A percentile compares a stretch with the other conserved stretches of the same genome.
These are phyloP conservation scores for Bellardia bayeri DNA, from an alignment of 2,888 invertebrate species.

Conservation along the genomic window DNA sequence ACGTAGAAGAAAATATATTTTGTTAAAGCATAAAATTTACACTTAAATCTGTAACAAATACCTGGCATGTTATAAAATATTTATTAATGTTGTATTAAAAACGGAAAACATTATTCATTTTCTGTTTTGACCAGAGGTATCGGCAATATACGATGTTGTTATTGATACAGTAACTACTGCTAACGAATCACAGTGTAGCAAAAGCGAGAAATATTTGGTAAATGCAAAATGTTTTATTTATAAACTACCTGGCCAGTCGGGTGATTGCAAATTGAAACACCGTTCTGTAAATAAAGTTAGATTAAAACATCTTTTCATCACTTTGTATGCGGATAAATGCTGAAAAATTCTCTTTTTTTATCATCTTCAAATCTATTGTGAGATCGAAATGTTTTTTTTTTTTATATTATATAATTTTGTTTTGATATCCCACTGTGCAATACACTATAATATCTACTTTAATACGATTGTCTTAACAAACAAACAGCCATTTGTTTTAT, in stretches of 20 bases:
- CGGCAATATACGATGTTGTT: neutral
- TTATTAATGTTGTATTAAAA: constrained; percentile 31
- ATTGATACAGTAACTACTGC: neutral
- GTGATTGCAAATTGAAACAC: too few relatives aligned
- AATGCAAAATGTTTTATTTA: neutral
- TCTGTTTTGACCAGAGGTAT: constrained; percentile 43
- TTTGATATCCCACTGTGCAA: neutral
- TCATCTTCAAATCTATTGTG: too few relatives aligned
- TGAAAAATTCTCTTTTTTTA: too few relatives aligned
- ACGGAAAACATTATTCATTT: constrained; percentile 61
- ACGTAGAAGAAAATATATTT: neutral
- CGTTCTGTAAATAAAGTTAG: too few relatives aligned
- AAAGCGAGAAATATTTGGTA: neutral
- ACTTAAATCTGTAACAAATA: too few relatives aligned
- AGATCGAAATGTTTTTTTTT: neutral
- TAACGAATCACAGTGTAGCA: neutral
- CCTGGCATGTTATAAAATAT: constrained; percentile 9
- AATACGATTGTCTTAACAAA: neutral
- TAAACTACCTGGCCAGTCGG: too few relatives aligned
- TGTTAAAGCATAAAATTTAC: constrained; percentile 9
- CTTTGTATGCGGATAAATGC: too few relatives aligned
- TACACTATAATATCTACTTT: neutral
- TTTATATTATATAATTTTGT: neutral
- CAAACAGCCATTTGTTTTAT: constrained; percentile 45
- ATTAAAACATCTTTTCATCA: too few relatives aligned